Conservation (phyloP, 2,797 vertebrate genomes). For the Sebastes steindachneri region DNA sequence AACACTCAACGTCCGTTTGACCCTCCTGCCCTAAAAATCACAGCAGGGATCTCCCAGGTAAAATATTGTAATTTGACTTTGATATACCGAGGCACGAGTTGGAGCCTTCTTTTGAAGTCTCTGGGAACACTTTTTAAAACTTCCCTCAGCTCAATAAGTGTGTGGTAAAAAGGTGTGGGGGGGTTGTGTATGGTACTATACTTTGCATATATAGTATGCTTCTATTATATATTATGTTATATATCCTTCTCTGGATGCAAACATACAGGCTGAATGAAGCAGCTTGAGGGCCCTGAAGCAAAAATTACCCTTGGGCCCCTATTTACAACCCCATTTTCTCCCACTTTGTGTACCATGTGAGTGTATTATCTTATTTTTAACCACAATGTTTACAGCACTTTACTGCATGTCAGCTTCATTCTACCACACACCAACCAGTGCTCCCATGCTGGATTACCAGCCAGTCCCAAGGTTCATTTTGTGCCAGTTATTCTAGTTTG, state of each 20-base stretch:
- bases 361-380: not conserved
- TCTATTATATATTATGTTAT: not conserved
- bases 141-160: not conserved
- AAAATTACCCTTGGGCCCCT: not conserved
- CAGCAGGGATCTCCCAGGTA: conserved; percentile 57
- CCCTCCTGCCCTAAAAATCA: conserved; percentile 47
- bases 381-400: not conserved
- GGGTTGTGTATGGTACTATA: not conserved
- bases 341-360: not conserved
- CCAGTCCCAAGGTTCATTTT: not conserved
- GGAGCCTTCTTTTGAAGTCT: conserved; percentile 55
- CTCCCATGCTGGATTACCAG: not conserved
- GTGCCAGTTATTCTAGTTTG: not conserved
- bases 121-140: conserved; percentile 21
- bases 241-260: not conserved
- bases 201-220: not conserved
- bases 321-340: not conserved
- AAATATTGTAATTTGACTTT: conserved; percentile 67
- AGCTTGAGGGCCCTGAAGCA: not conserved
- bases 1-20: conserved; percentile 57
- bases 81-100: conserved; percentile 27
- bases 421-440: not conserved
- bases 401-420: not conserved
- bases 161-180: not conserved
- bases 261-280: not conserved